These are phyloP conservation scores for Pangasius djambal DNA, from an alignment of 2,797 vertebrate genomes.

Conservation along the genomic window DNA sequence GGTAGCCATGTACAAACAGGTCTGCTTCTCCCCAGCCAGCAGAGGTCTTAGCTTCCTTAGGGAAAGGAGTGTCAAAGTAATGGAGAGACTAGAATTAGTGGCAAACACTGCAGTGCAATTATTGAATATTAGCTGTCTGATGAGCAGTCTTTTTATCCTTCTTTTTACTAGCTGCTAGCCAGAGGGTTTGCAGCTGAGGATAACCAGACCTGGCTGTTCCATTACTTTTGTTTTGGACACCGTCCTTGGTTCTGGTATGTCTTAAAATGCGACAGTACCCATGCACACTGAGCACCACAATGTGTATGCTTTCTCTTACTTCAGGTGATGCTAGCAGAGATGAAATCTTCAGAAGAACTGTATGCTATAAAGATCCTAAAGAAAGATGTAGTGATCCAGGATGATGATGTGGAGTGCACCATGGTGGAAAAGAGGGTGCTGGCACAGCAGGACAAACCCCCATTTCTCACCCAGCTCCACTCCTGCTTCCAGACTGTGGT, in stretches of 20 bases:
- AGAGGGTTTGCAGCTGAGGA: background rate
- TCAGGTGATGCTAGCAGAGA: slow-evolving; percentile 94
- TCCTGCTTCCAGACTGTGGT: slow-evolving; percentile 98
- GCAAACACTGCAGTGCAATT: background rate
- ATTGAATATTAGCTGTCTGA: background rate
- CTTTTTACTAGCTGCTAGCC: background rate
- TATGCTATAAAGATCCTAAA: slow-evolving; percentile 97
- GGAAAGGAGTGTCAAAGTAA: background rate
- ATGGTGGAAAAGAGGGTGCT: slow-evolving; percentile 98
- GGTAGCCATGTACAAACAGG: background rate
- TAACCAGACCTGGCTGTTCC: background rate
- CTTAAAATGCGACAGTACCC: background rate
- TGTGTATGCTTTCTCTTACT: background rate
- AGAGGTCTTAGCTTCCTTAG: too few species aligned
- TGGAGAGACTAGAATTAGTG: background rate
- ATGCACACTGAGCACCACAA: too few species aligned
- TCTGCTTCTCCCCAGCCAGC: background rate
- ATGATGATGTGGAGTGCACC: slow-evolving; percentile 95
- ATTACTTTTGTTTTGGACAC: background rate
- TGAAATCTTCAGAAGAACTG: slow-evolving; percentile 84
- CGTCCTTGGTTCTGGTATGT: background rate
- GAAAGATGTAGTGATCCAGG: slow-evolving; percentile 98
- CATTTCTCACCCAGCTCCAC: slow-evolving; percentile 93
- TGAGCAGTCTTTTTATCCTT: background rate
- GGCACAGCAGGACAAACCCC: slow-evolving; percentile 89